Evolutionary conservation across 2,888 invertebrate species (phyloP).

Genomic region (Fragum sueziense): DNA sequence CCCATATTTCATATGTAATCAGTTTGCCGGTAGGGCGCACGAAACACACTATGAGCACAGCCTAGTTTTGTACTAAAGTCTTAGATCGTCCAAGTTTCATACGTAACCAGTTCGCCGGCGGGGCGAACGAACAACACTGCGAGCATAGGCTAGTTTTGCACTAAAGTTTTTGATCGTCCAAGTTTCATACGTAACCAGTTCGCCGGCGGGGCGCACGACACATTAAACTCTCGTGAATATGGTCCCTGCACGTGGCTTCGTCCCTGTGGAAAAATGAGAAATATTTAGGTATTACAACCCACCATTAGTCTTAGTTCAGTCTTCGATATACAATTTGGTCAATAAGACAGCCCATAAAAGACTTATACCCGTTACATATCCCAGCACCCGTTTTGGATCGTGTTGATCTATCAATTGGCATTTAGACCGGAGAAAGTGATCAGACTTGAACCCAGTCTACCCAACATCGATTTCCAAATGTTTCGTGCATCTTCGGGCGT

Average conservation of each 20-base stretch:
- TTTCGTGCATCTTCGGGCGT: too few species aligned
- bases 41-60: slow-evolving; percentile 64
- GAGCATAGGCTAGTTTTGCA: slow-evolving; percentile 24
- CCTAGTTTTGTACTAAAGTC: slow-evolving; percentile 48
- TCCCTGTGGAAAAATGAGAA: slow-evolving; percentile 68
- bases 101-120: slow-evolving; percentile 77
- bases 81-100: slow-evolving; percentile 75
- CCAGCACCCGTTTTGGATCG: too few species aligned
- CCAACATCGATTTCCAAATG: too few species aligned
- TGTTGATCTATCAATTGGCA: too few species aligned
- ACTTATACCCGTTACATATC: too few species aligned
- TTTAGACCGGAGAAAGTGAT: too few species aligned
- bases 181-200: slow-evolving; percentile 79
- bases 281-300: too few species aligned
- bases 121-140: slow-evolving; percentile 74
- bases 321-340: too few species aligned
- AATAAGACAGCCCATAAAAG: too few species aligned
- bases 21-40: slow-evolving; percentile 76
- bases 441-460: too few species aligned
- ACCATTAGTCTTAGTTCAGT: too few species aligned
- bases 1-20: slow-evolving; percentile 78
- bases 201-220: slow-evolving; percentile 75
- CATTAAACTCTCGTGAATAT: slow-evolving; percentile 78
- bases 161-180: slow-evolving; percentile 68
- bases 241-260: slow-evolving; percentile 76